Percentiles rank a stretch among this genome's conserved stretches.
phyloP scores from a whole-genome alignment of 2,113 vertebrate species.

The Etia nguti region DNA sequence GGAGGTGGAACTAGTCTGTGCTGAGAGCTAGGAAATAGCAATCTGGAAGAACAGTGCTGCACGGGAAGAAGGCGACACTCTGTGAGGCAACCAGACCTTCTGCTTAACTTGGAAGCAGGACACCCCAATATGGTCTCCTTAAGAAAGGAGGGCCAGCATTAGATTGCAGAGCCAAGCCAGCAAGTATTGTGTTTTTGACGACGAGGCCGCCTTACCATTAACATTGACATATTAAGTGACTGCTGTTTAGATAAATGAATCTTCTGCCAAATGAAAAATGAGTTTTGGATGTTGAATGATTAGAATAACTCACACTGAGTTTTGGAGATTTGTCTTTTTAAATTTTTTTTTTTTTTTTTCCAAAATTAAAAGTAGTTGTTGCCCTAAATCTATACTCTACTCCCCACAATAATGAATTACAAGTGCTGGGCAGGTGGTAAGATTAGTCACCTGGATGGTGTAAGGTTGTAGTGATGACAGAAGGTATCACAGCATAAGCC shows the following conservation, averaged over 20 bases:
- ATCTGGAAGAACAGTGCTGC: constrained; percentile 9
- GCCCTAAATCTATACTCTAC: background rate
- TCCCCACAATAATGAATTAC: background rate
- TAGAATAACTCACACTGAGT: background rate
- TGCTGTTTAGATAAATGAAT: background rate
- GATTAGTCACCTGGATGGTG: constrained; percentile 4
- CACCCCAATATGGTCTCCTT: background rate
- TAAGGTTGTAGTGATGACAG: background rate
- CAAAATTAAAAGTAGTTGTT: background rate
- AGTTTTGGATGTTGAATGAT: background rate
- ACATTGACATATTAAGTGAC: background rate
- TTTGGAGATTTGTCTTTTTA: background rate
- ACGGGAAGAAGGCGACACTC: background rate
- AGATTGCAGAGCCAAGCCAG: constrained; percentile 11
- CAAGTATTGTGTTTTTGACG: background rate
- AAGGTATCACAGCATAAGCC: background rate
- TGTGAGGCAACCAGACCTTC: constrained; percentile 1
- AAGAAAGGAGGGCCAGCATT: background rate
- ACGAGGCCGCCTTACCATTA: background rate
- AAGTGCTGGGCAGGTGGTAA: background rate
- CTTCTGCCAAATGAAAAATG: background rate
- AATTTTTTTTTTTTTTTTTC: background rate
- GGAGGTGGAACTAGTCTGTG: constrained; percentile 17
- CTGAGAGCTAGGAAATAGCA: constrained; percentile 25
- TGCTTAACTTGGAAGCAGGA: constrained; percentile 17